A percentile compares a stretch with the other conserved stretches of the same genome.
These are phyloP conservation scores for Alsophila aescularia DNA, from an alignment of 2,888 invertebrate genomes.

Conservation along the genomic window DNA sequence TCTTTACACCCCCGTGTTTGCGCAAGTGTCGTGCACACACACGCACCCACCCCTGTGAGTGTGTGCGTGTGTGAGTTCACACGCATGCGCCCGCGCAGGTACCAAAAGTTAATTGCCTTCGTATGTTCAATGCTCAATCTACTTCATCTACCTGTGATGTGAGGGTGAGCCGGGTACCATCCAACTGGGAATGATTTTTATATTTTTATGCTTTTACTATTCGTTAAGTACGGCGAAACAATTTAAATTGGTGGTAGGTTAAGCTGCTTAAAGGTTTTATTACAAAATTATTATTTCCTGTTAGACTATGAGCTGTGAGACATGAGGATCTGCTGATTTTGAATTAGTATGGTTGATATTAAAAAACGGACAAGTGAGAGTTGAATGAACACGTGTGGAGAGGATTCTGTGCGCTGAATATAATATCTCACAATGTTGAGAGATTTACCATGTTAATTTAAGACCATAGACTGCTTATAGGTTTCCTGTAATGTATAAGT, in stretches of 20 bases:
- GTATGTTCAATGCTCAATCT: slow-evolving; percentile 77
- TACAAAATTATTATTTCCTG: slow-evolving; percentile 9
- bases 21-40: slow-evolving; percentile 66
- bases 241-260: slow-evolving; percentile 25
- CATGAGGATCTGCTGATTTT: too few species aligned
- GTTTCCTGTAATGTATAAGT: too few species aligned
- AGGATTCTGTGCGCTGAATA: too few species aligned
- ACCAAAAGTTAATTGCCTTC: slow-evolving; percentile 81
- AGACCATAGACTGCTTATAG: too few species aligned
- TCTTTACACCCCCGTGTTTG: slow-evolving; percentile 67
- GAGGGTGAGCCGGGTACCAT: slow-evolving; percentile 47
- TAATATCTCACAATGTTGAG: too few species aligned
- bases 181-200: slow-evolving; percentile 42
- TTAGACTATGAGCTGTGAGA: too few species aligned
- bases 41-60: slow-evolving; percentile 27
- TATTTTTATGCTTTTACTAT: slow-evolving; percentile 38
- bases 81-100: slow-evolving; percentile 69
- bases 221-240: slow-evolving; percentile 32
- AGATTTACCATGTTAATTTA: too few species aligned
- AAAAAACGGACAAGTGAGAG: too few species aligned
- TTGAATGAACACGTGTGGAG: too few species aligned
- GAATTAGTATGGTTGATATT: too few species aligned
- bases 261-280: slow-evolving; percentile 19
- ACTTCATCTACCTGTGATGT: slow-evolving; percentile 66
- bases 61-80: too few species aligned